These are phyloP conservation scores for Sciaenops ocellatus DNA, from an alignment of 2,797 vertebrate species.

Conservation along the genomic window DNA sequence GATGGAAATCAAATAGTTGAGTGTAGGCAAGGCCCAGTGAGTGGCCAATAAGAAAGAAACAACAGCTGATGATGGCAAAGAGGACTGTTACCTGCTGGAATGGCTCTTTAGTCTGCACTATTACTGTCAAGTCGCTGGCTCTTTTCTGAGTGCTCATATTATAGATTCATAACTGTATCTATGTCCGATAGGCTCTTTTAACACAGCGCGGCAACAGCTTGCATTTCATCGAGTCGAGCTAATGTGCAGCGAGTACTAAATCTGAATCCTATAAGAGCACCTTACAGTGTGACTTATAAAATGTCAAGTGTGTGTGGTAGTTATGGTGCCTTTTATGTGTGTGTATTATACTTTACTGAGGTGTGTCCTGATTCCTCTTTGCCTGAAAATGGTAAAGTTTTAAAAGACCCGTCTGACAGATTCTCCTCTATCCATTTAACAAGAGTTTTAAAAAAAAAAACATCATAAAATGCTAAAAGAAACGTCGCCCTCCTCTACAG, in stretches of 20 bases:
- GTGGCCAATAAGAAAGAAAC: slow-evolving; percentile 84
- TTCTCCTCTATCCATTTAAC: slow-evolving; percentile 19
- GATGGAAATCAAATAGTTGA: slow-evolving; percentile 87
- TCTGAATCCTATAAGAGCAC: slow-evolving; percentile 60
- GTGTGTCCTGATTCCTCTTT: not conserved
- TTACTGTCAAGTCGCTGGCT: slow-evolving; percentile 78
- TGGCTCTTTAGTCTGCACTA: slow-evolving; percentile 76
- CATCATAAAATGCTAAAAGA: not conserved
- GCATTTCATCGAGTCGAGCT: slow-evolving; percentile 76
- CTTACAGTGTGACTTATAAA: slow-evolving; percentile 57
- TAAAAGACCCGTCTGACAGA: slow-evolving; percentile 6
- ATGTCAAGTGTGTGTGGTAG: slow-evolving; percentile 34
- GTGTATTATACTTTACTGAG: slow-evolving; percentile 6
- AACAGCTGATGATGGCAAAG: slow-evolving; percentile 85
- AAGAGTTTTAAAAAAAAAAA: not conserved
- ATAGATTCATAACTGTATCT: slow-evolving; percentile 79
- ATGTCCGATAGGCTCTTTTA: slow-evolving; percentile 75
- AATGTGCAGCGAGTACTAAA: slow-evolving; percentile 72
- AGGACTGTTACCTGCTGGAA: slow-evolving; percentile 83
- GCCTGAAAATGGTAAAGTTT: slow-evolving; percentile 18
- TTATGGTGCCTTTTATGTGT: slow-evolving; percentile 6
- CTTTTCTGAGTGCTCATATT: slow-evolving; percentile 80
- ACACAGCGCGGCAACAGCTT: slow-evolving; percentile 69
- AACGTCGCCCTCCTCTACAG: not conserved
- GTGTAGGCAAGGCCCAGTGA: slow-evolving; percentile 84